Evolutionary conservation across 2,888 invertebrate genomes (phyloP).

Genomic region (Sericinus montela): DNA sequence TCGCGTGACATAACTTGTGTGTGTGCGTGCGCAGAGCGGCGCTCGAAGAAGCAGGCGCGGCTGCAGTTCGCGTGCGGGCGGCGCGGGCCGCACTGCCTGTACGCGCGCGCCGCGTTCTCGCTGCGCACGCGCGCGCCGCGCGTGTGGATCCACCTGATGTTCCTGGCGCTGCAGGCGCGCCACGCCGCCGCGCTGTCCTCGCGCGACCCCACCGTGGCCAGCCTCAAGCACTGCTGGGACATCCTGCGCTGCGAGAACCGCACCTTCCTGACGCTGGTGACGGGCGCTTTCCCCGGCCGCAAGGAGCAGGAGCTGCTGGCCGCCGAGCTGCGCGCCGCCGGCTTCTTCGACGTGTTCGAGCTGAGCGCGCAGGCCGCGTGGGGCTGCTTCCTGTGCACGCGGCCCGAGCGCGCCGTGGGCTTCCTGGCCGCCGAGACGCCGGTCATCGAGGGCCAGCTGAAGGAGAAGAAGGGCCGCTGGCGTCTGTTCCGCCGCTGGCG

Average conservation of each 20-base stretch:
- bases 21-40: conserved; percentile 75
- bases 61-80: conserved; percentile 94
- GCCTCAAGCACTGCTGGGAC: conserved; percentile 95
- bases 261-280: conserved; percentile 93
- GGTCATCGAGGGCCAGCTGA: conserved; percentile 93
- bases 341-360: conserved; percentile 96
- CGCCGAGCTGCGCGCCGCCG: conserved; percentile 90
- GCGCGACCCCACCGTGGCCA: conserved; percentile 88
- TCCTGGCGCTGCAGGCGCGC: conserved; percentile 93
- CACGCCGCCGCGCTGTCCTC: conserved; percentile 88
- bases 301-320: conserved; percentile 94
- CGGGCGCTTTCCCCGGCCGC: conserved; percentile 94
- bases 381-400: conserved; percentile 96
- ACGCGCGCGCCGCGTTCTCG: conserved; percentile 87
- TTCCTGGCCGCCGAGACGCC: conserved; percentile 89
- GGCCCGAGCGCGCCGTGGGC: conserved; percentile 93
- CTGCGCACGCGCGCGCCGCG: conserved; percentile 90
- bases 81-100: conserved; percentile 91
- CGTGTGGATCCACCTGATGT: conserved; percentile 98
- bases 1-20: no score
- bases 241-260: conserved; percentile 94
- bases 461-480: conserved; percentile 96
- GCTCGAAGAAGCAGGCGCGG: conserved; percentile 92
- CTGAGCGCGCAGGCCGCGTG: conserved; percentile 81
- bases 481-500: conserved; percentile 94